These are phyloP conservation scores for rabbit (Oryctolagus cuniculus) DNA, from an alignment of 2,113 vertebrate genomes.

Conservation along the genomic window DNA sequence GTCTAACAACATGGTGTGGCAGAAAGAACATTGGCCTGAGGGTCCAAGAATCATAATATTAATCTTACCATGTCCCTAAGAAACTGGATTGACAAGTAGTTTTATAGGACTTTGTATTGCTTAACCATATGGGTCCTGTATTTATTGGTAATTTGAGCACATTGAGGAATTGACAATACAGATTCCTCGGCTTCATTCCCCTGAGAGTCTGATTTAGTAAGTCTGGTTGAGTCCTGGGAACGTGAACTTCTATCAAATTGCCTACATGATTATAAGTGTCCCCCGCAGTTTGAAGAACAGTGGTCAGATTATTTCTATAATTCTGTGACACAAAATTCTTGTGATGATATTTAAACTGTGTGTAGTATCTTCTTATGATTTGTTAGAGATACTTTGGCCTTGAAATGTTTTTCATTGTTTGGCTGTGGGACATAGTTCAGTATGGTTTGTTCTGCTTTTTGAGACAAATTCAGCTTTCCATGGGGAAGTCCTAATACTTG, in stretches of 20 bases:
- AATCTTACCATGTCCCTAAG: not conserved
- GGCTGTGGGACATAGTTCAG: not conserved
- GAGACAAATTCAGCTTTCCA: not conserved
- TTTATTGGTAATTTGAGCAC: constrained; percentile 12
- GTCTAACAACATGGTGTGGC: not conserved
- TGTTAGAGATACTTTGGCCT: not conserved
- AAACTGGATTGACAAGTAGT: not conserved
- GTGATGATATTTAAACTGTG: not conserved
- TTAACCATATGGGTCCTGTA: not conserved
- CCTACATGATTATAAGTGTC: not conserved
- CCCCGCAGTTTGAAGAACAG: constrained; percentile 34
- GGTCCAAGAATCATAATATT: not conserved
- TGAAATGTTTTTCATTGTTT: constrained; percentile 6
- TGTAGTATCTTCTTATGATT: not conserved
- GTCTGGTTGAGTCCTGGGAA: not conserved
- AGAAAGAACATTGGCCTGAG: not conserved
- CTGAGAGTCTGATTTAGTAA: not conserved
- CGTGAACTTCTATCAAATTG: constrained; percentile 23
- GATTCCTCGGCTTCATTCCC: not conserved
- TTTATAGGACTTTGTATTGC: not conserved
- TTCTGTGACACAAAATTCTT: constrained; percentile 26
- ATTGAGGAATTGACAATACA: not conserved
- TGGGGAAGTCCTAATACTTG: constrained; percentile 26
- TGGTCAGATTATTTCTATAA: not conserved
- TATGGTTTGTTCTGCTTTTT: constrained; percentile 42